These are phyloP conservation scores for Papio anubis DNA, from an alignment of 2,113 vertebrate genomes.

Conservation along the genomic window DNA sequence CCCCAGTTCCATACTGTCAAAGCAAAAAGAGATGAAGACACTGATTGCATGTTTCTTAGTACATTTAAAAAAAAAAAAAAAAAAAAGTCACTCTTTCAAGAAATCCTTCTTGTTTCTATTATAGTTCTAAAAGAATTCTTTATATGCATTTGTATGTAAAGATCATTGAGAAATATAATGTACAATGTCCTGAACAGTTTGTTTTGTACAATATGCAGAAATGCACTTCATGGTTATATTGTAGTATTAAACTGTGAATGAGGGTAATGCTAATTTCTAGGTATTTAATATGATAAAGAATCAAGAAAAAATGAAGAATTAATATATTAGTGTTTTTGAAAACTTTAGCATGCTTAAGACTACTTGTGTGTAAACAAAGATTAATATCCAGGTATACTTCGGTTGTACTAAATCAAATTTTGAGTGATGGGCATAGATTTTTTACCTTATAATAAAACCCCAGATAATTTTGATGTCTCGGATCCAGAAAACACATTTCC, in stretches of 20 bases:
- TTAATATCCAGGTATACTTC: neutral
- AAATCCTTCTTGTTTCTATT: neutral
- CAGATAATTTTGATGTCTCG: neutral
- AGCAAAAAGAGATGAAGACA: neutral
- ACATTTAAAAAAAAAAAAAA: neutral
- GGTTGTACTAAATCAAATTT: neutral
- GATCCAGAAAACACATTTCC: neutral
- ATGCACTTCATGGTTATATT: neutral
- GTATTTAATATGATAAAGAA: neutral
- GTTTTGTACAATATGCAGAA: neutral
- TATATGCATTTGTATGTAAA: neutral
- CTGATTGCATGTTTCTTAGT: neutral
- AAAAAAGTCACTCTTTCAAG: neutral
- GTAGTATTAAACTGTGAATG: neutral
- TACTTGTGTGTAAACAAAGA: neutral
- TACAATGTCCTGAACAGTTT: neutral
- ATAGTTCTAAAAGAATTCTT: neutral
- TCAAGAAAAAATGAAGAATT: neutral
- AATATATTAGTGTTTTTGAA: neutral
- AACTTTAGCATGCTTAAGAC: neutral
- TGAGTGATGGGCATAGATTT: neutral
- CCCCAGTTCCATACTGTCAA: neutral
- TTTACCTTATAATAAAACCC: neutral
- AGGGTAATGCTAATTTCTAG: neutral
- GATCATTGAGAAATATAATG: neutral